These are phyloP conservation scores for Rhysida immarginata DNA, from an alignment of 1,140 invertebrate genomes.

Conservation along the genomic window DNA sequence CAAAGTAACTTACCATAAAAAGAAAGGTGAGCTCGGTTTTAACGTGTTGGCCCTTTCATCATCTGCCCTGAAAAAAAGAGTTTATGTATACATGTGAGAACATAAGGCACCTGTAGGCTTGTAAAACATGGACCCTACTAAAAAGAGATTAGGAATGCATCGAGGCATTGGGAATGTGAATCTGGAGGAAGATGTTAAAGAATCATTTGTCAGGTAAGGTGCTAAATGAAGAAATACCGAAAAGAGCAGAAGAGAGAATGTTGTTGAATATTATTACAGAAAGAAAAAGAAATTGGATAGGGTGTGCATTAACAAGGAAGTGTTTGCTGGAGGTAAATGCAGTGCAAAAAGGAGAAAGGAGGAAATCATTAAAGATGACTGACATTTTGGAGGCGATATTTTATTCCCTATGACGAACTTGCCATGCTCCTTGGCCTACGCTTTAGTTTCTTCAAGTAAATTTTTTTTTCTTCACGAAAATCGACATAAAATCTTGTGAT, in stretches of 20 bases:
- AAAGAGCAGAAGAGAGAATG: constrained; percentile 9
- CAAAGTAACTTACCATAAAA: no score
- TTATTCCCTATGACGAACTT: no score
- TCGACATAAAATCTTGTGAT: no score
- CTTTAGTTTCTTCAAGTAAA: no score
- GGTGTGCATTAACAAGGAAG: constrained; percentile 5
- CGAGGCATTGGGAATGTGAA: not conserved
- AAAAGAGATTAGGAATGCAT: not conserved
- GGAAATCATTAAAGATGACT: not conserved
- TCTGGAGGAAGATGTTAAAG: not conserved
- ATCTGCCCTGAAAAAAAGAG: no score
- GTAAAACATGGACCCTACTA: not conserved
- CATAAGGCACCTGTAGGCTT: not conserved
- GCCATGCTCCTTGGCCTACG: no score
- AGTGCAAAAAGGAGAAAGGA: not conserved
- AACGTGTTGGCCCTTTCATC: no score
- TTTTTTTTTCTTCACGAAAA: no score
- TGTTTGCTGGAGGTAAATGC: not conserved
- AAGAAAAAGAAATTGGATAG: constrained; percentile 19
- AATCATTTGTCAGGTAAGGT: not conserved
- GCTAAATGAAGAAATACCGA: not conserved
- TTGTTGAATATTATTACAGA: constrained; percentile 7
- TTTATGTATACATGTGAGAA: no score
- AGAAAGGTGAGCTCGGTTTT: no score
- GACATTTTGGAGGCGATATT: no score